Percentiles rank a stretch among this genome's conserved stretches.
These are phyloP conservation scores for Heliconius ethilla DNA, from an alignment of 2,888 invertebrate species.

Conservation along the genomic window DNA sequence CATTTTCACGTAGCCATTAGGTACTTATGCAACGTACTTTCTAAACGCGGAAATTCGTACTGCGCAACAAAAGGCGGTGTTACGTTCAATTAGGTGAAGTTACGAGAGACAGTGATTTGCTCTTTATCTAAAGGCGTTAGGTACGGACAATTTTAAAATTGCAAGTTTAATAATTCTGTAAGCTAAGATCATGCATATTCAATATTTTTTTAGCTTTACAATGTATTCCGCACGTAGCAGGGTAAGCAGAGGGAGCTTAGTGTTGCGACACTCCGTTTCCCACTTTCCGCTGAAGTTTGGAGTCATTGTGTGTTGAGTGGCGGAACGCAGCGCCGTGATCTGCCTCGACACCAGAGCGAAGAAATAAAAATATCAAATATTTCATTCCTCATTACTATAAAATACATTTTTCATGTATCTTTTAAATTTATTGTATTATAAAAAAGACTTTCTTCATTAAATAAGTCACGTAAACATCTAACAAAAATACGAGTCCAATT, in stretches of 20 bases:
- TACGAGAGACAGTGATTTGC: slow-evolving; percentile 4
- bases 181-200: too few species aligned
- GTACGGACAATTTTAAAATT: not conserved
- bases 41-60: slow-evolving; percentile 36
- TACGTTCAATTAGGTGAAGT: slow-evolving; percentile 22
- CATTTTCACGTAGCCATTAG: slow-evolving; percentile 15
- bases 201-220: too few species aligned
- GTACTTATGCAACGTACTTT: slow-evolving; percentile 33
- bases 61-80: slow-evolving; percentile 27
- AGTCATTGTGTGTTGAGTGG: too few species aligned
- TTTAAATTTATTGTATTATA: not conserved
- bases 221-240: too few species aligned
- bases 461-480: slow-evolving; percentile 8
- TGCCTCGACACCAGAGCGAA: too few species aligned
- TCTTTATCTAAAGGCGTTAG: slow-evolving; percentile 11
- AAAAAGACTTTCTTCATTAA: not conserved
- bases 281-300: too few species aligned
- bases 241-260: too few species aligned
- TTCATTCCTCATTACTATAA: not conserved
- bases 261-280: too few species aligned
- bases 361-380: too few species aligned
- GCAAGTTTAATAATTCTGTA: too few species aligned
- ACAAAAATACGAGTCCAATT: slow-evolving; percentile 15
- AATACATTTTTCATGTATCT: not conserved
- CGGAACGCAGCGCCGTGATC: too few species aligned